Conservation (phyloP, 2,888 invertebrate genomes). For the Thecocarcelia acutangulata region DNA sequence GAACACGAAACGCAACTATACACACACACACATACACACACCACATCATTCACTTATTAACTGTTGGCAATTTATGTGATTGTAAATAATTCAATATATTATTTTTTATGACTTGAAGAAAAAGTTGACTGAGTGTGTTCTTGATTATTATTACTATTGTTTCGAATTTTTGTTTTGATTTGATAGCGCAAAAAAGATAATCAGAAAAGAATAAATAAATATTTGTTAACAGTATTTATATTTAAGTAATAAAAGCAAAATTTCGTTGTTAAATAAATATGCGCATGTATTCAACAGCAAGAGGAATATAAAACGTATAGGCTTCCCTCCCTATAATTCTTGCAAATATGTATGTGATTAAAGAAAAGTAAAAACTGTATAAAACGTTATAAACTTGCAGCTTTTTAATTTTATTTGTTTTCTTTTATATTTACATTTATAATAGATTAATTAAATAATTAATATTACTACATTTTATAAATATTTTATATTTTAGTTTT, state of each 20-base stretch:
- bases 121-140: background rate
- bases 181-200: slow-evolving; percentile 41
- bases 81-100: slow-evolving; percentile 56
- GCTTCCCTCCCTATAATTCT: slow-evolving; percentile 8
- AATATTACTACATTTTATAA: slow-evolving; percentile 9
- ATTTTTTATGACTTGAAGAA: slow-evolving; percentile 10
- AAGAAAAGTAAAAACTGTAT: slow-evolving; percentile 32
- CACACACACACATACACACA: background rate
- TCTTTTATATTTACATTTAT: slow-evolving; percentile 10
- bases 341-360: slow-evolving; percentile 38
- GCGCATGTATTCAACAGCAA: slow-evolving; percentile 5
- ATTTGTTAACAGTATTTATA: slow-evolving; percentile 38
- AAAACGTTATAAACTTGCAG: slow-evolving; percentile 51
- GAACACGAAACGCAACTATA: slow-evolving; percentile 2
- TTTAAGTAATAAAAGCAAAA: slow-evolving; percentile 15
- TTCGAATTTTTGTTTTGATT: slow-evolving; percentile 43
- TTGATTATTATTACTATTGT: slow-evolving; percentile 8
- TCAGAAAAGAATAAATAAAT: slow-evolving; percentile 23
- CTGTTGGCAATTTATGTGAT: slow-evolving; percentile 29
- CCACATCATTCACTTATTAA: slow-evolving; percentile 6
- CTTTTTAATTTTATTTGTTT: slow-evolving; percentile 26
- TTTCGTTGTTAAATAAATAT: slow-evolving; percentile 8
- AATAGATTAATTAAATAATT: slow-evolving; percentile 27
- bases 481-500: slow-evolving; percentile 51
- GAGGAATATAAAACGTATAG: background rate